Evolutionary conservation across 2,113 vertebrate species (phyloP), one percentile per base, ranked within the genome.

Genomic region (Cynocephalus volans): DNA sequence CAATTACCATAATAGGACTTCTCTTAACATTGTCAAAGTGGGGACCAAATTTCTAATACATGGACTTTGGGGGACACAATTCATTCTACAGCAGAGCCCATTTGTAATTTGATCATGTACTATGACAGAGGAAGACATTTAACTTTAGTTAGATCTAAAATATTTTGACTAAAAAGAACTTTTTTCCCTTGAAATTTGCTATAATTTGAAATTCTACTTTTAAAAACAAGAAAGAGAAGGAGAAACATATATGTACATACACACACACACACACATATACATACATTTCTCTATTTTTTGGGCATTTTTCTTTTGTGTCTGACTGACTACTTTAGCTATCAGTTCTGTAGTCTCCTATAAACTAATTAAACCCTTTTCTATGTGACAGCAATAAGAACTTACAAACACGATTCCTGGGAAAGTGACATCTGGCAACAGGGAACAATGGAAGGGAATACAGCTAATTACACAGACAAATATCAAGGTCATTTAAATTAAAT

Each of bases 131-230:
- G 92, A 64, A 58, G 19, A 52, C 15, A 24, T 76, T 73, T 94
- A 24, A 65, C 62, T 93, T 81, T 36, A 69, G 56, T 70, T 33
- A 41, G 31, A 84, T 28, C 64, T 88, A 77, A 90, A 69, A 33
- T 64, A 72, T 90, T 92, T 87, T 75, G 36, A 88, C 36, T 73
- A 41, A 54, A n/a, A 6, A 90, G 45, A 82, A 65, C 6, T 65
- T 79, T 89, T 75, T 73, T 19, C 41, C 65, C 28, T 77, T 90
- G 26, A 33, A 45, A 56, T 56, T 92, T 83, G 28, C 48, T 86
- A 62, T 36, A 56, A 67, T n/a, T 31, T 87, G 75, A 73, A 60
- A n/a, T 77, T 86, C 77, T 92, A 41, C 36, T 86, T 89, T 83
- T 50, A 83, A 67, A 77, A 87, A 73, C 17, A 31, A 88, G 62